Base-by-base conservation (phyloP, 1,140 invertebrate species). In the Apocrypta bakeri region DNA sequence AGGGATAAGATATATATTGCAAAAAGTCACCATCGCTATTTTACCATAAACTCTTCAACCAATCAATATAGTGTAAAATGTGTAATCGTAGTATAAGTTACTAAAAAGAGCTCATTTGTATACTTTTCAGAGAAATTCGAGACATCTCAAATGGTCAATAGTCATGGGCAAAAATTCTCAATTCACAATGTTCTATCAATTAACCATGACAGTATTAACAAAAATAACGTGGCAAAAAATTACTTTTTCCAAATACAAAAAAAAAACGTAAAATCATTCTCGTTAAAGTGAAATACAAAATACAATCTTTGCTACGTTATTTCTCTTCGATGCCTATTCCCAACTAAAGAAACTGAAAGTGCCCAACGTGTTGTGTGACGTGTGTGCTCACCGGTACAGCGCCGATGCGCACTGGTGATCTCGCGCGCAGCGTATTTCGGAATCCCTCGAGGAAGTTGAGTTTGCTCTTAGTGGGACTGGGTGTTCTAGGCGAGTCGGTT, bases 361-460 rank as follows among this genome's bases (percentile, higher is more conserved):
- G 24, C 48, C 17, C 21, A 56, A 8, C 9, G 48, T 63, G 40
- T 56, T 29, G 64, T 69, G 24, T 68, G 17, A 12, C 37, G 42
- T 63, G 56, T 69, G 73, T 74, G 85, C 91, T 92, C 87, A 92
- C 91, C 89, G 91, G 89, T 82, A 90, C 86, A 76, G 90, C 85
- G 79, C 88, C 87, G 77, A 87, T 90, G 85, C 91, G 90, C 80
- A 91, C 88, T 29, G 91, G 91, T 7, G 91, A 92, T 42, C 91
- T 88, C 64, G 91, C 88, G 75, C 93, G 91, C 48, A 94, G 88
- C 6, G 93, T 93, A 87, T 93, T 94, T 74, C 92, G 91, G 88
- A 94, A 94, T 86, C 94, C 94, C 84, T 94, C 94, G 85, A 95
- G 91, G 84, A 94, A 93, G 84, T 92, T 92, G 91, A 95, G 90